Conservation (phyloP, 2,113 vertebrate species). For the Neomonachus schauinslandi region DNA sequence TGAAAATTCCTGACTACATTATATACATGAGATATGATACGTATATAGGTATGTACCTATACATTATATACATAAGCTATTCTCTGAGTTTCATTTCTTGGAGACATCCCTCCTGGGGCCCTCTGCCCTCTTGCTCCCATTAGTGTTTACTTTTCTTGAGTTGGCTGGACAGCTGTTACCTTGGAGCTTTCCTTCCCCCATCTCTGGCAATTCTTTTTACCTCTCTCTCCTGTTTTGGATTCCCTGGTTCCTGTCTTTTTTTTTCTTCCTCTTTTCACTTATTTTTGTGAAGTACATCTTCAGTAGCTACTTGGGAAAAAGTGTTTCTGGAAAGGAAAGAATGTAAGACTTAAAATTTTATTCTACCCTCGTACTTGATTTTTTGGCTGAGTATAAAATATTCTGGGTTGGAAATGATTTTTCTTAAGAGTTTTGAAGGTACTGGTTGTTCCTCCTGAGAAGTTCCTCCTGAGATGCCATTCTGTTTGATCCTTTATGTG, state of each 20-base stretch:
- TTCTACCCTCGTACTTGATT: not conserved
- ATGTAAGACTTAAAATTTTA: not conserved
- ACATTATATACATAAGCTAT: not conserved
- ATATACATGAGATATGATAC: not conserved
- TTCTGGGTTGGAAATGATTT: conserved; percentile 25
- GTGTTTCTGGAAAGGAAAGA: not conserved
- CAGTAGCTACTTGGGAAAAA: not conserved
- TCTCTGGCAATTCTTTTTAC: not conserved
- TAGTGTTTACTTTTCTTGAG: not conserved
- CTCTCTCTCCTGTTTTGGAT: not conserved
- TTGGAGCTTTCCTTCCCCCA: not conserved
- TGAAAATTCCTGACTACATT: conserved; percentile 2
- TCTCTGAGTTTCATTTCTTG: not conserved
- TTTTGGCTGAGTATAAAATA: not conserved
- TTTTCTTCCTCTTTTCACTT: not conserved
- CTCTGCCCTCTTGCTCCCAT: not conserved
- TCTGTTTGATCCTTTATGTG: not conserved
- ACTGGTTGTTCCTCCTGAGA: not conserved
- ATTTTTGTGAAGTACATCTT: not conserved
- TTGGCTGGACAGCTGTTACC: not conserved
- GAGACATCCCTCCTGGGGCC: not conserved
- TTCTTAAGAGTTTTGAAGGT: conserved; percentile 40
- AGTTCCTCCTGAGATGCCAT: not conserved
- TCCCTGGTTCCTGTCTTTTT: not conserved
- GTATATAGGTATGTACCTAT: not conserved